Evolutionary conservation across 2,888 invertebrate genomes (phyloP), one percentile per base, ranked within the genome.

Genomic region (Conomelus anceps): DNA sequence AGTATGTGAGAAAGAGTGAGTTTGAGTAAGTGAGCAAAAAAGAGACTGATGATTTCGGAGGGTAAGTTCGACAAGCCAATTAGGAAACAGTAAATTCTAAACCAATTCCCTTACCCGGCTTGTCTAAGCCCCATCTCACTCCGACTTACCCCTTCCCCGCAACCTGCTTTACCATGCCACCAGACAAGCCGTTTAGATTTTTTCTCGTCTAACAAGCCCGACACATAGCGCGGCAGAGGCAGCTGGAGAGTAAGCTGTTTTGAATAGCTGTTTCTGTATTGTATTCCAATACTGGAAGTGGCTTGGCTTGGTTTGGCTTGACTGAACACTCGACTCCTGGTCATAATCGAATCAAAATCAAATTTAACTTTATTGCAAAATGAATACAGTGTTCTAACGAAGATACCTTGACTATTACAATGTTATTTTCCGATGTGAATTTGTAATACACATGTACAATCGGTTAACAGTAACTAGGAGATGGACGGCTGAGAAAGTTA

Each of bases 111-210:
- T 63, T n/a, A 63, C 63, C 63, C 63, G 63, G 63, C 63, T 63
- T 63, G 63, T 63, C 63, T 63, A 3, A 63, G n/a, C 63, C 88
- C 88, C 24, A 84, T 84, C 88, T 84, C 88, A 63, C 84, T n/a
- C 41, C 63, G 84, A 24, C 29, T 29, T 87, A 34, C 84, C 63
- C 22, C 24, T 26, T 34, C 34, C 34, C 3, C n/a, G n/a, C n/a
- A n/a, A n/a, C n/a, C n/a, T n/a, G 3, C 63, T 24, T 88, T 11
- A n/a, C 63, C n/a, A 7, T n/a, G 1, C 1, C 7, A 6, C 20
- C n/a, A n/a, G 63, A 63, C 63, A 63, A 63, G 63, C 63, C 63
- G n/a, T 63, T 34, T 34, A 34, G 34, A 34, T 34, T 34, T 26
- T 26, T 34, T 34, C 34, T 34, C 34, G 11, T 34, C 17, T 34